A percentile compares a stretch with the other conserved stretches of the same genome.
Conservation (phyloP, 2,797 vertebrate genomes). For the Onychomys torridus region DNA sequence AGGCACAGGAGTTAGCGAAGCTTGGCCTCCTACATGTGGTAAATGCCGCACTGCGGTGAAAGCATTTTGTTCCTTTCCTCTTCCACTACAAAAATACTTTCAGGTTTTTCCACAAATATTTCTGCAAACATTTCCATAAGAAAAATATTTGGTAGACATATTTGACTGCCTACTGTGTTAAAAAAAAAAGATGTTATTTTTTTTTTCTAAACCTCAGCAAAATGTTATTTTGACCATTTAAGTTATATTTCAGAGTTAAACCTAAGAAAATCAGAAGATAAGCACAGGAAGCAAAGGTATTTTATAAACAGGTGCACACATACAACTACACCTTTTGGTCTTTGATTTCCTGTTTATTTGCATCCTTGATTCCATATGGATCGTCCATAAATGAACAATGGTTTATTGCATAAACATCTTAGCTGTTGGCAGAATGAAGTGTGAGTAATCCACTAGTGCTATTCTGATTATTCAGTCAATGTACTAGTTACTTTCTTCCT, state of each 20-base stretch:
- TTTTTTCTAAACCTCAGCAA: background rate
- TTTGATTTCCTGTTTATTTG: background rate
- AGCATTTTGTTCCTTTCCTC: background rate
- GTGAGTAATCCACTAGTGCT: background rate
- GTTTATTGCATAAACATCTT: constrained; percentile 42
- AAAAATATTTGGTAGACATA: background rate
- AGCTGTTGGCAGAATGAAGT: background rate
- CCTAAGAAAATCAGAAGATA: background rate
- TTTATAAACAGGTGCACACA: background rate
- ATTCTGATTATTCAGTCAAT: background rate
- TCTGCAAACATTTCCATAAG: background rate
- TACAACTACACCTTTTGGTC: background rate
- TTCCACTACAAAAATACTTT: constrained; percentile 5
- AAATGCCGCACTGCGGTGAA: background rate
- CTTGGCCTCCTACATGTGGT: background rate
- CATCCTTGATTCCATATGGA: background rate
- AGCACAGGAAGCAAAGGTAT: background rate
- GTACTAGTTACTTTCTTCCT: background rate
- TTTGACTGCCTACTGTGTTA: constrained; percentile 10
- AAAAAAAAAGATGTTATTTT: background rate
- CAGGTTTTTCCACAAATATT: constrained; percentile 1
- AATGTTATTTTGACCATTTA: constrained; percentile 41
- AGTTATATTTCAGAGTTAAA: constrained; percentile 19
- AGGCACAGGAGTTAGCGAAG: background rate
- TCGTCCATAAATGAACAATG: background rate